Conservation (phyloP, 2,888 invertebrate genomes). For the Agrypnus murinus region DNA sequence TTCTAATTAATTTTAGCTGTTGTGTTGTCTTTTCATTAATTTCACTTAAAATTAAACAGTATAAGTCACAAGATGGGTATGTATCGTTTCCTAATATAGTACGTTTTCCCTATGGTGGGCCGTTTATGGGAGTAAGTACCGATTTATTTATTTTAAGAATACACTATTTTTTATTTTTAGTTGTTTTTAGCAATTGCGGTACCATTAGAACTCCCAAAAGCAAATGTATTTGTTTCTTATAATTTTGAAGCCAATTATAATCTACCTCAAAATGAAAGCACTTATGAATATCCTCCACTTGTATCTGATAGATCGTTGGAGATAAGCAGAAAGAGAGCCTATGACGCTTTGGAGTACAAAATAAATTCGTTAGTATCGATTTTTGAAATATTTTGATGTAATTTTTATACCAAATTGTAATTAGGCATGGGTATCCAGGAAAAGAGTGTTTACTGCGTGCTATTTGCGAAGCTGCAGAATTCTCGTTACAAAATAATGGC, state of each 20-base stretch:
- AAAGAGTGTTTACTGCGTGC: constrained; percentile 77
- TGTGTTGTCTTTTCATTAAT: constrained; percentile 4
- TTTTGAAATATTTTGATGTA: neutral
- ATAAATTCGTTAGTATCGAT: constrained; percentile 51
- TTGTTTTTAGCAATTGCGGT: constrained; percentile 80
- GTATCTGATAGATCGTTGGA: constrained; percentile 46
- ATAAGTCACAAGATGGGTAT: constrained; percentile 15
- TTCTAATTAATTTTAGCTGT: constrained; percentile 14
- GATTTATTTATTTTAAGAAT: neutral
- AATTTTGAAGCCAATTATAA: constrained; percentile 82
- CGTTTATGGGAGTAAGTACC: constrained; percentile 55
- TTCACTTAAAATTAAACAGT: constrained; percentile 22
- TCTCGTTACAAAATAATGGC: constrained; percentile 74
- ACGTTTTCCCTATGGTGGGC: constrained; percentile 54
- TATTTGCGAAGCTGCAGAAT: constrained; percentile 79
- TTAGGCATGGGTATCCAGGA: constrained; percentile 76
- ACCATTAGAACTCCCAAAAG: constrained; percentile 79
- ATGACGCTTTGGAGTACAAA: constrained; percentile 53
- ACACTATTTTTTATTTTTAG: constrained; percentile 66
- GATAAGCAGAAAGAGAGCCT: constrained; percentile 49
- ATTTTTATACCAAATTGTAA: constrained; percentile 27
- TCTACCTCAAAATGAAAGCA: constrained; percentile 73
- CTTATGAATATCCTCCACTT: constrained; percentile 57
- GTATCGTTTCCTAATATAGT: constrained; percentile 47
- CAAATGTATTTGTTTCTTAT: constrained; percentile 81